These are phyloP conservation scores for Gopherus evgoodei DNA, from an alignment of 2,113 vertebrate genomes.

Conservation along the genomic window DNA sequence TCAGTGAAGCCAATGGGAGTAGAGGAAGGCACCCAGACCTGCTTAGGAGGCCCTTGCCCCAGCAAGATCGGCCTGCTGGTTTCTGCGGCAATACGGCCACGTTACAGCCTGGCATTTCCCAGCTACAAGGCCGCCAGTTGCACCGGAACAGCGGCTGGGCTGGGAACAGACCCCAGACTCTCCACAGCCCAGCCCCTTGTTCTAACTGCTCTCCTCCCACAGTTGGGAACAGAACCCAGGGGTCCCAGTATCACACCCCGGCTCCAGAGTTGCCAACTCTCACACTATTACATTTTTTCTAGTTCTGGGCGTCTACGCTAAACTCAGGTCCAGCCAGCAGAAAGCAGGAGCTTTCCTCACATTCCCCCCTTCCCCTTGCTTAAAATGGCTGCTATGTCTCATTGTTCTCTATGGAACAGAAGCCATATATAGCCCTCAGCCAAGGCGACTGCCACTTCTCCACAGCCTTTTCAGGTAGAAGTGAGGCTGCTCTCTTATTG, in stretches of 20 bases:
- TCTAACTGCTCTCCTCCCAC: background rate
- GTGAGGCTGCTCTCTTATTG: too few species aligned
- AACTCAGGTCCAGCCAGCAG: too few species aligned
- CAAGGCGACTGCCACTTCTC: background rate
- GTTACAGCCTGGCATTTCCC: background rate
- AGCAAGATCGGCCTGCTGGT: fast-evolving
- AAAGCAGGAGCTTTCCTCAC: background rate
- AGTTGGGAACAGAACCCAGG: background rate
- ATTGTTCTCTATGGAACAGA: background rate
- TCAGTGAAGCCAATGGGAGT: too few species aligned
- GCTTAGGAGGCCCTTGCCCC: too few species aligned
- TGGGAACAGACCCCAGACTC: fast-evolving
- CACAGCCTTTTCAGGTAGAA: background rate
- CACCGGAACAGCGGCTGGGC: fast-evolving
- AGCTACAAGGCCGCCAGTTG: background rate
- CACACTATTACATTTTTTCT: background rate
- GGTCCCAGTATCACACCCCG: background rate
- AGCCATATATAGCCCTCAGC: background rate
- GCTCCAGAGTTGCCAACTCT: too few species aligned
- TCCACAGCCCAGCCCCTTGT: background rate
- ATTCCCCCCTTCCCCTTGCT: background rate
- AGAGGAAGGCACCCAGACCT: too few species aligned
- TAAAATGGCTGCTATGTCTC: background rate
- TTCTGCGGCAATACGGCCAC: background rate
- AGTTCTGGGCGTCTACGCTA: background rate